These are phyloP conservation scores for Scomberomorus guttatus DNA, from an alignment of 2,797 vertebrate genomes.

Conservation along the genomic window DNA sequence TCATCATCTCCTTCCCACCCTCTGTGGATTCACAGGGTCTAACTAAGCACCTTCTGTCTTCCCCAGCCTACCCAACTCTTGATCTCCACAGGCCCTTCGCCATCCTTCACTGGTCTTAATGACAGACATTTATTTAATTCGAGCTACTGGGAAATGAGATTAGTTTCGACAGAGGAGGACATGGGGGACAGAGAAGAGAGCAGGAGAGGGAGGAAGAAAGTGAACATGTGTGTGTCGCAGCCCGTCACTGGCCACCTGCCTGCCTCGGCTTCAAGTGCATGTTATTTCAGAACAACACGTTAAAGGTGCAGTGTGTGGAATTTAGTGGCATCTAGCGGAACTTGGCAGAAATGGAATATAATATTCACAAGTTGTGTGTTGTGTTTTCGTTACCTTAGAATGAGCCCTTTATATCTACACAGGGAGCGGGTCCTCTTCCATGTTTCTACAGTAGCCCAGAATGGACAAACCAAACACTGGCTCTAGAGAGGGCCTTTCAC, in stretches of 20 bases:
- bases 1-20: conserved; percentile 40
- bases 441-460: no score
- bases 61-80: conserved; percentile 37
- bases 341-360: no score
- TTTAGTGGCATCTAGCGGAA: no score
- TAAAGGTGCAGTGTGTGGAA: neutral
- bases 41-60: conserved; percentile 64
- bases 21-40: conserved; percentile 47
- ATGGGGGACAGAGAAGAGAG: conserved; percentile 17
- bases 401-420: no score
- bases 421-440: no score
- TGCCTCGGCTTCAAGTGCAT: conserved; percentile 17
- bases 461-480: no score
- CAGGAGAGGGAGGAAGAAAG: conserved; percentile 26
- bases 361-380: no score
- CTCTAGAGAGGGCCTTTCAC: no score
- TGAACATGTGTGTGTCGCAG: conserved; percentile 13
- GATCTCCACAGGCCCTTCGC: conserved; percentile 55
- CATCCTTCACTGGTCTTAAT: conserved; percentile 75
- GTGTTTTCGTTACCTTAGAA: no score
- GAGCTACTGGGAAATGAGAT: conserved; percentile 74
- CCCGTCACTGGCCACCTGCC: conserved; percentile 26
- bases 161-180: conserved; percentile 59
- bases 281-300: conserved; percentile 39
- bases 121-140: conserved; percentile 79